Conservation (phyloP, 2,113 vertebrate genomes). For the Ptilorrhoa leucosticta region DNA sequence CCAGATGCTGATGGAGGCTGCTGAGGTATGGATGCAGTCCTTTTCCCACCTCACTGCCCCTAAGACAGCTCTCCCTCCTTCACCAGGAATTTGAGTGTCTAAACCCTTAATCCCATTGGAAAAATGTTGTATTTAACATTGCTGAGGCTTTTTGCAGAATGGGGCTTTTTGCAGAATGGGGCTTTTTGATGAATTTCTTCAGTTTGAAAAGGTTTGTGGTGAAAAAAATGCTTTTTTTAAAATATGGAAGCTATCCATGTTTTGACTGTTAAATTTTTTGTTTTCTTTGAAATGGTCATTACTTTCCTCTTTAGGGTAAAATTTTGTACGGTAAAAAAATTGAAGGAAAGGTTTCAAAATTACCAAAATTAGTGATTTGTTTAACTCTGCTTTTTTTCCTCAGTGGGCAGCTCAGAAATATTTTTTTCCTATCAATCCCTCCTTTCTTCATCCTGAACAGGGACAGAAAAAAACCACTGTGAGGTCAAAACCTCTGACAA, state of each 20-base stretch:
- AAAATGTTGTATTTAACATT: not conserved
- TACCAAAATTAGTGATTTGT: not conserved
- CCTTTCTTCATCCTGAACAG: not conserved
- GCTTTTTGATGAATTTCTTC: not conserved
- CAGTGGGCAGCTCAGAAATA: not conserved
- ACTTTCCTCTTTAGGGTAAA: not conserved
- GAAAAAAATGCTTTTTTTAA: not conserved
- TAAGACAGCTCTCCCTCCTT: not conserved
- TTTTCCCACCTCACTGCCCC: not conserved
- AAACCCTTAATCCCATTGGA: not conserved
- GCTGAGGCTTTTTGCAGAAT: not conserved
- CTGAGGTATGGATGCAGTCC: too few relatives aligned
- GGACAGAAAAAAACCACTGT: not conserved
- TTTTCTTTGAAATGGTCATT: not conserved
- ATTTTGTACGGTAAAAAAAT: not conserved
- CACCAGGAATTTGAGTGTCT: not conserved
- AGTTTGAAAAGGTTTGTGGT: not conserved
- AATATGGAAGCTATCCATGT: not conserved
- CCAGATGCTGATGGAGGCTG: not conserved
- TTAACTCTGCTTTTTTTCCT: not conserved
- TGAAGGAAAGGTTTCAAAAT: not conserved
- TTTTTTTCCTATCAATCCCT: not conserved
- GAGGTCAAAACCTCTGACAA: not conserved
- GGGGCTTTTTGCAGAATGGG: not conserved
- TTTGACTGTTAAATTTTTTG: not conserved